A percentile compares a stretch with the other conserved stretches of the same genome.
These are phyloP conservation scores for Druceiella hillmani DNA, from an alignment of 2,888 invertebrate genomes.

Conservation along the genomic window DNA sequence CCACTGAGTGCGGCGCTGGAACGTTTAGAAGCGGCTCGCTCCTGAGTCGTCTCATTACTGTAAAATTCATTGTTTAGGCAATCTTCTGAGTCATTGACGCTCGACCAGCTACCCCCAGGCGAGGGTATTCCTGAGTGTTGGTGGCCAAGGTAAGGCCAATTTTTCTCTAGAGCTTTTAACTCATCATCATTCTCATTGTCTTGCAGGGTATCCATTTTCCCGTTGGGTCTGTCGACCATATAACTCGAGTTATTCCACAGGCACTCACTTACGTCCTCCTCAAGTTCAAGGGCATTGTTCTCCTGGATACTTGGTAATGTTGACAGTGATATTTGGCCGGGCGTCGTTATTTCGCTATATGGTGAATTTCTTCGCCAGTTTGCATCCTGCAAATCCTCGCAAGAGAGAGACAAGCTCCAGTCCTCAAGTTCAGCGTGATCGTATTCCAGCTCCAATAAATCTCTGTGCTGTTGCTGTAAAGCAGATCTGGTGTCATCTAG, in stretches of 20 bases:
- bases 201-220: constrained; percentile 55
- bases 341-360: constrained; percentile 50
- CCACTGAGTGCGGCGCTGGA: constrained; percentile 66
- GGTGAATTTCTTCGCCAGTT: constrained; percentile 38
- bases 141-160: constrained; percentile 60
- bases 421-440: constrained; percentile 73
- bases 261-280: constrained; percentile 69
- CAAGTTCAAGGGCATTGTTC: constrained; percentile 65
- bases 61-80: constrained; percentile 19
- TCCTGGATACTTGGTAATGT: constrained; percentile 70
- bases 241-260: constrained; percentile 72
- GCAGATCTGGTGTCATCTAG: constrained; percentile 67
- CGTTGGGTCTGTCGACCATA: constrained; percentile 60
- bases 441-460: constrained; percentile 65
- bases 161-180: constrained; percentile 48
- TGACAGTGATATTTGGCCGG: constrained; percentile 58
- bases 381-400: constrained; percentile 58
- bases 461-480: constrained; percentile 62
- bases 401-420: constrained; percentile 70
- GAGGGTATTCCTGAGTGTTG: constrained; percentile 43
- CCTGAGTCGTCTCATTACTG: constrained; percentile 43
- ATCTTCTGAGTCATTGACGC: constrained; percentile 37
- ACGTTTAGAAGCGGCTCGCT: constrained; percentile 59
- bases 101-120: constrained; percentile 58
- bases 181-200: constrained; percentile 43